These are phyloP conservation scores for Ptychodera flava DNA, from an alignment of 35 echinoderm and acorn worm genomes.

Conservation along the genomic window DNA sequence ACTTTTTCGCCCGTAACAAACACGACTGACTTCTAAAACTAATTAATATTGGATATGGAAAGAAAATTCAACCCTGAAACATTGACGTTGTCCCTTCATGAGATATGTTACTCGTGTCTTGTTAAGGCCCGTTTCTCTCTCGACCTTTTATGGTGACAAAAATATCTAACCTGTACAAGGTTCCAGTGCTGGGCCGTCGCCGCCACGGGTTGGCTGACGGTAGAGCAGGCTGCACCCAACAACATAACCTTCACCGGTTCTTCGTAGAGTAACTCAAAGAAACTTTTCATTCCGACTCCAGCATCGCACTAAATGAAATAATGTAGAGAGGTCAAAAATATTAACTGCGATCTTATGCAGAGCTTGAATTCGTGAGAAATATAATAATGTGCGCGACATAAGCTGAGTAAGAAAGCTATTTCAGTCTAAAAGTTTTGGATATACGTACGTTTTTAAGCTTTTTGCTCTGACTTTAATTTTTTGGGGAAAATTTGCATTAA, in stretches of 20 bases:
- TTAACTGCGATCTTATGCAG: too few relatives aligned
- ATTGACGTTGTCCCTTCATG: too few relatives aligned
- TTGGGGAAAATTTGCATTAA: not conserved
- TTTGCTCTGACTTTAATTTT: not conserved
- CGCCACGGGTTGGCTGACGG: slow-evolving; percentile 29
- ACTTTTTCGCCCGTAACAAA: too few relatives aligned
- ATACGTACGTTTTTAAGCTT: not conserved
- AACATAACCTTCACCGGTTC: slow-evolving; percentile 31
- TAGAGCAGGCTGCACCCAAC: slow-evolving; percentile 33
- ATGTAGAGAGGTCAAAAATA: not conserved
- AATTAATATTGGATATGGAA: too few relatives aligned
- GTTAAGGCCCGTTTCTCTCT: too few relatives aligned
- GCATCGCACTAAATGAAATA: slow-evolving; percentile 17
- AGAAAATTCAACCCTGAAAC: too few relatives aligned
- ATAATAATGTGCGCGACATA: not conserved
- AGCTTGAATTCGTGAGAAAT: not conserved
- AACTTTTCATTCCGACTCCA: slow-evolving; percentile 40
- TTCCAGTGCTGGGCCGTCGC: slow-evolving; percentile 50
- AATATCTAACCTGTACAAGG: slow-evolving; percentile 37
- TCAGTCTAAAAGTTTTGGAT: not conserved
- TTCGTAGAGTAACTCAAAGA: slow-evolving; percentile 33
- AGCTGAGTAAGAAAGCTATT: not conserved
- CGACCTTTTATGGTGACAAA: too few relatives aligned
- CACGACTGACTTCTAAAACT: too few relatives aligned
- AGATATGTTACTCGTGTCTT: too few relatives aligned